phyloP scores from a whole-genome alignment of 1,140 invertebrate species.

The Saccostrea echinata region DNA sequence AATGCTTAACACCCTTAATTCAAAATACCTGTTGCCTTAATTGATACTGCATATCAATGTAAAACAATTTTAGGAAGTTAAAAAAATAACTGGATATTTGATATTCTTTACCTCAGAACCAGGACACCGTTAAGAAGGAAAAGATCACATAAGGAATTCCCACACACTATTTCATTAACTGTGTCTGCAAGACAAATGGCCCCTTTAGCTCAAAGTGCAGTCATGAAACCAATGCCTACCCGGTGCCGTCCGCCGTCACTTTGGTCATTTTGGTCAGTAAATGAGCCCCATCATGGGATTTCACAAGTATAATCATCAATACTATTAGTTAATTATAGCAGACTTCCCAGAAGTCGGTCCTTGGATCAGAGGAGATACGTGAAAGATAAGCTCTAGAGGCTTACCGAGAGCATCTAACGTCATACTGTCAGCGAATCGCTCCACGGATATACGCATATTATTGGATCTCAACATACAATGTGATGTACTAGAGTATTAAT shows the following conservation, averaged over 20 bases:
- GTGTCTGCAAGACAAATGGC: background rate
- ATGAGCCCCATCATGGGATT: background rate
- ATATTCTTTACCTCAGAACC: background rate
- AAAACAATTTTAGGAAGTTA: no score
- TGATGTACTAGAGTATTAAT: background rate
- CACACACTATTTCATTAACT: background rate
- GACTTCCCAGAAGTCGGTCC: background rate
- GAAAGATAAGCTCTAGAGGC: background rate
- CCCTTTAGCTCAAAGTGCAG: background rate
- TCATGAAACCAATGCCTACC: background rate
- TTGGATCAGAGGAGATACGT: background rate
- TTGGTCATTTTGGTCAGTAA: background rate
- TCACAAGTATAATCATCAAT: background rate
- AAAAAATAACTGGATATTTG: no score
- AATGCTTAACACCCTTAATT: no score
- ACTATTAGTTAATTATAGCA: background rate
- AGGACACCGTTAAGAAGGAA: background rate
- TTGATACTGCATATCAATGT: no score
- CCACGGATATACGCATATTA: background rate
- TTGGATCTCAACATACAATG: background rate
- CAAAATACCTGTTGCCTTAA: no score
- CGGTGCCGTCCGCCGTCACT: background rate
- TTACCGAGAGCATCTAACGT: background rate
- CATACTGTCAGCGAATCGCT: background rate
- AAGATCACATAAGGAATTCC: background rate